These are phyloP conservation scores for Coendou prehensilis DNA, from an alignment of 2,797 vertebrate genomes.

Conservation along the genomic window DNA sequence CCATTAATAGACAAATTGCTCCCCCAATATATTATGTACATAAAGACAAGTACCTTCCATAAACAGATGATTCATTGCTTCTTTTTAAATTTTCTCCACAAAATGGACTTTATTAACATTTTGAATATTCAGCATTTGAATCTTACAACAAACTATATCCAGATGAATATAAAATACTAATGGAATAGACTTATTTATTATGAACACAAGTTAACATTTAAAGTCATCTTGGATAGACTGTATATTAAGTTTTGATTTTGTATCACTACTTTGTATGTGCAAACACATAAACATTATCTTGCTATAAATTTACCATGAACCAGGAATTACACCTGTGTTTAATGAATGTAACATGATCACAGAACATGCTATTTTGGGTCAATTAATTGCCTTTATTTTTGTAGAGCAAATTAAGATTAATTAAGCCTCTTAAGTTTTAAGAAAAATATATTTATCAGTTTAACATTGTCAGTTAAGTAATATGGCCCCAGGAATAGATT, in stretches of 20 bases:
- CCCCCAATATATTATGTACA: constrained; percentile 23
- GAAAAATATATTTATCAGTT: not conserved
- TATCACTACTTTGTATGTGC: not conserved
- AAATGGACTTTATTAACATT: constrained; percentile 34
- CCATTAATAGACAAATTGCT: constrained; percentile 61
- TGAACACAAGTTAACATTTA: not conserved
- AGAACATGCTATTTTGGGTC: not conserved
- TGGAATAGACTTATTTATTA: constrained; percentile 11
- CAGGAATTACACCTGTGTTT: not conserved
- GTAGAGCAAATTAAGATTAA: not conserved
- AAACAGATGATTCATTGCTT: constrained; percentile 4
- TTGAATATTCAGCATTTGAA: constrained; percentile 7
- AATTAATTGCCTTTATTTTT: constrained; percentile 5
- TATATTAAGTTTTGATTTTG: not conserved
- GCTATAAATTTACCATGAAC: not conserved
- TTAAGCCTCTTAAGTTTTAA: not conserved
- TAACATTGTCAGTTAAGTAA: not conserved
- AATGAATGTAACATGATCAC: not conserved
- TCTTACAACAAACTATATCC: not conserved
- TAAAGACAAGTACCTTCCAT: constrained; percentile 13
- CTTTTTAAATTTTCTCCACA: constrained; percentile 47
- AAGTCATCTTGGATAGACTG: not conserved
- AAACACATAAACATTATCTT: not conserved
- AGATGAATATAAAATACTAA: not conserved
- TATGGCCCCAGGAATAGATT: not conserved